Evolutionary conservation across 2,797 vertebrate genomes (phyloP).

Genomic region (Gymnodraco acuticeps): DNA sequence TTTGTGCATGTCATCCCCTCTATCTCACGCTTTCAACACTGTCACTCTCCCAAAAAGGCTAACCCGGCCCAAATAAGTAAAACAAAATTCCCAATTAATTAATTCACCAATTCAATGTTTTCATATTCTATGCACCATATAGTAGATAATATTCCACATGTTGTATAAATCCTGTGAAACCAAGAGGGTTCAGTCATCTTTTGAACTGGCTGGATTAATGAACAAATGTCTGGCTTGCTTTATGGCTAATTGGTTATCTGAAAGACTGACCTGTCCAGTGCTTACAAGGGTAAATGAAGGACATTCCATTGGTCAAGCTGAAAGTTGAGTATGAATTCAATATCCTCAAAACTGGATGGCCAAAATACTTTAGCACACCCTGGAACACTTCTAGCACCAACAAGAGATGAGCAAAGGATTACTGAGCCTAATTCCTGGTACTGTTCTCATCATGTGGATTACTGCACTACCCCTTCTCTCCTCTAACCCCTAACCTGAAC

Average conservation of each 20-base stretch:
- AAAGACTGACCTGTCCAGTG: slow-evolving; percentile 13
- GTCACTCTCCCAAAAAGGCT: no score
- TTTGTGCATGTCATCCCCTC: no score
- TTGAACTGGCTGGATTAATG: neutral
- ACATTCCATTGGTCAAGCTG: slow-evolving; percentile 5
- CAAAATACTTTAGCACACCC: slow-evolving; percentile 54
- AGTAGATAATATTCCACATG: neutral
- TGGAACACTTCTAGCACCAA: slow-evolving; percentile 36
- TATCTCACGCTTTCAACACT: no score
- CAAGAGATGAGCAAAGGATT: slow-evolving; percentile 66
- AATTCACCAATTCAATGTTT: neutral
- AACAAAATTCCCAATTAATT: neutral
- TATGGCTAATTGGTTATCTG: slow-evolving; percentile 13
- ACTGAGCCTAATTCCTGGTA: slow-evolving; percentile 66
- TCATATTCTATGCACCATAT: neutral
- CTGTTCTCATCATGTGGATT: slow-evolving; percentile 79
- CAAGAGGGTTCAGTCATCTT: neutral
- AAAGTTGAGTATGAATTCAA: slow-evolving; percentile 20
- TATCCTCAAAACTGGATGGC: slow-evolving; percentile 16
- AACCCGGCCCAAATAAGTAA: no score
- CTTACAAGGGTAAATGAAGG: slow-evolving; percentile 24
- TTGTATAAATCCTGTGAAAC: neutral
- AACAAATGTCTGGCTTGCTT: slow-evolving; percentile 8
- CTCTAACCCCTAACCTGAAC: slow-evolving; percentile 63
- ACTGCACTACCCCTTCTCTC: slow-evolving; percentile 68